A percentile compares a stretch with the other conserved stretches of the same genome.
phyloP scores from a whole-genome alignment of 1,140 invertebrate species.

The Rhopalosiphum maidis region DNA sequence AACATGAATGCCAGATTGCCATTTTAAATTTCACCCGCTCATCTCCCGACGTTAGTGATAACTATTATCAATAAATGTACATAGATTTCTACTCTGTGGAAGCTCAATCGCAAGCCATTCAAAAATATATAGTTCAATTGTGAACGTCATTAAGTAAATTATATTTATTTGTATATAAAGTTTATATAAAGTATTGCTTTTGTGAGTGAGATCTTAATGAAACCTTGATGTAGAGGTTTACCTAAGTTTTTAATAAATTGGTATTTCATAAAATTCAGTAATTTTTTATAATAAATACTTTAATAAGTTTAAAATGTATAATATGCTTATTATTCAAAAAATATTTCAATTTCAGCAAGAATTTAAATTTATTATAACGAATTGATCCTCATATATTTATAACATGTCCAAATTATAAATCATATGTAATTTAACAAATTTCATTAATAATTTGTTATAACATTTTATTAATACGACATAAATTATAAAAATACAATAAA shows the following conservation, averaged over 20 bases:
- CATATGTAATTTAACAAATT: not conserved
- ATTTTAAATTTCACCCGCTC: slow-evolving; percentile 5
- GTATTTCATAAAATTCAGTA: not conserved
- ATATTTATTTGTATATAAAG: not conserved
- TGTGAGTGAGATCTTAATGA: not conserved
- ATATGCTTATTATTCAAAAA: not conserved
- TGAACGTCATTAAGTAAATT: not conserved
- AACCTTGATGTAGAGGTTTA: not conserved
- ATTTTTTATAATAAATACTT: not conserved
- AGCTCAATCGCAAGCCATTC: not conserved
- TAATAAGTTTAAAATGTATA: not conserved
- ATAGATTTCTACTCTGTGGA: not conserved
- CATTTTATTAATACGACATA: not conserved
- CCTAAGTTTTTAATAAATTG: not conserved
- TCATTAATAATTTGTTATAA: not conserved
- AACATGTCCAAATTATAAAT: not conserved
- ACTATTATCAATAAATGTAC: not conserved
- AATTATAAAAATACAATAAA: not conserved
- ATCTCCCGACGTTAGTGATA: not conserved
- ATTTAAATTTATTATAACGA: not conserved
- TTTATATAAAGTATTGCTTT: not conserved
- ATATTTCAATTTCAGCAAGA: not conserved
- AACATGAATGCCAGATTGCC: not conserved
- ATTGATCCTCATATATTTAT: not conserved
- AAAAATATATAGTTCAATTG: not conserved